Base-by-base conservation (phyloP, 1,140 invertebrate genomes). In the Drosophila pectinifera region DNA sequence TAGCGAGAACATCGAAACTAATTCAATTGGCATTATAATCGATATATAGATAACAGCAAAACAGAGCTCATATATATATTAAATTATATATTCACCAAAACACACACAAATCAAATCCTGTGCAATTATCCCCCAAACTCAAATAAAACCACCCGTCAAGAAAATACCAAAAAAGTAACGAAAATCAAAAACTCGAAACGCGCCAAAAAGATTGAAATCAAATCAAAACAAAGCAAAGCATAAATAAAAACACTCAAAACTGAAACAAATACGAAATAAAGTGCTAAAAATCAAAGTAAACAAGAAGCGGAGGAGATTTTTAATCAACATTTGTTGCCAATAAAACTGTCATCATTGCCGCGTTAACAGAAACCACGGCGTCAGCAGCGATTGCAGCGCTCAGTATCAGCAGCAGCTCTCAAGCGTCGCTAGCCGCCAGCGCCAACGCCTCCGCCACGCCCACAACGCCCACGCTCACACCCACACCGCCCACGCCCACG, bases 341-440 rank as follows among this genome's bases (percentile, higher is more conserved):
- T 90, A 90, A 88, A 89, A 91, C 58, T 90, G 86, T 88, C 86
- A 90, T 91, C 86, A 90, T 91, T 90, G 88, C 82, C 77, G 88
- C 88, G 82, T 90, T 91, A 91, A 91, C 83, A 80, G 89, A 91
- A 89, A 91, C 77, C 88, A 80, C 79, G 78, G 88, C 88, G 82
- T 88, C 88, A 72, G 88, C 88, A 88, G 89, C 82, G 83, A 91
- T 88, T 88, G 82, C 85, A 90, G 85, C 85, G 86, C 86, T 91
- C 69, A 91, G 82, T 88, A 91, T 88, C 79, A 90, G 82, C 88
- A 90, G 89, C 88, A 89, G 82, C 86, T 91, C 81, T 72, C 85
- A 91, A 78, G 80, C 88, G 69, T 85, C 86, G 88, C 78, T 85
- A 68, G 82, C 81, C 69, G 68, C 20, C 45, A 61, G 68, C 63